These are phyloP conservation scores for Nymphalis c-album DNA, from an alignment of 2,888 invertebrate species.

Conservation along the genomic window DNA sequence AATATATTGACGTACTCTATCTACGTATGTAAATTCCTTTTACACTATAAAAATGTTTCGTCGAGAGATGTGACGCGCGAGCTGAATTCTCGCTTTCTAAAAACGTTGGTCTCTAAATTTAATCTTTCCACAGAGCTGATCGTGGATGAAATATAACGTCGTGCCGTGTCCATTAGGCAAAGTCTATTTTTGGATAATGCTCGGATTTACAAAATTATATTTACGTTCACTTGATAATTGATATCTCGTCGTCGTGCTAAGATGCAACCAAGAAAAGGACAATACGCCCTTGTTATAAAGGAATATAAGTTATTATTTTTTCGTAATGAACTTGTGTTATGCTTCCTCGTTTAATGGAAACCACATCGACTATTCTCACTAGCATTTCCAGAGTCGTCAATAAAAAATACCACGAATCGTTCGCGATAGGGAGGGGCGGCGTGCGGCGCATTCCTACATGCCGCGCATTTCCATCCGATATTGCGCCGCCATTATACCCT, in stretches of 20 bases:
- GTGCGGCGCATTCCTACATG: constrained; percentile 81
- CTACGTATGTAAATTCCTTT: constrained; percentile 40
- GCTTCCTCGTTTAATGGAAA: constrained; percentile 43
- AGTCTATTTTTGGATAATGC: constrained; percentile 67
- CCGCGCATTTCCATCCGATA: constrained; percentile 82
- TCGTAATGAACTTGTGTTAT: constrained; percentile 31
- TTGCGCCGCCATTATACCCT: constrained; percentile 81
- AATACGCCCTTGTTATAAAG: neutral
- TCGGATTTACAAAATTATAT: constrained; percentile 55
- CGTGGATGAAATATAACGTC: constrained; percentile 67
- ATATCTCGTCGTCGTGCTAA: constrained; percentile 32
- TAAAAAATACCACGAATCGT: constrained; percentile 81
- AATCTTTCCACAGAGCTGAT: constrained; percentile 63
- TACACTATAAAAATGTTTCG: constrained; percentile 32
- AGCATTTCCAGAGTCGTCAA: constrained; percentile 77
- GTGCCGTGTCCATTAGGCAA: constrained; percentile 70
- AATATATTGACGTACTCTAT: constrained; percentile 16
- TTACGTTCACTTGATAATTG: constrained; percentile 48
- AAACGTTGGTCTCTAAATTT: constrained; percentile 69
- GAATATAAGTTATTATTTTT: constrained; percentile 8
- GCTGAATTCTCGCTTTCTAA: constrained; percentile 62
- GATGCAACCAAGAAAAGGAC: neutral
- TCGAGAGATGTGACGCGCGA: constrained; percentile 33
- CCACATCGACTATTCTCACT: constrained; percentile 59
- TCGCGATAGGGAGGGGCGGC: constrained; percentile 74